Evolutionary conservation across 2,888 invertebrate species (phyloP), one percentile per base, ranked within the genome.

Genomic region (Drosophila silvestris): DNA sequence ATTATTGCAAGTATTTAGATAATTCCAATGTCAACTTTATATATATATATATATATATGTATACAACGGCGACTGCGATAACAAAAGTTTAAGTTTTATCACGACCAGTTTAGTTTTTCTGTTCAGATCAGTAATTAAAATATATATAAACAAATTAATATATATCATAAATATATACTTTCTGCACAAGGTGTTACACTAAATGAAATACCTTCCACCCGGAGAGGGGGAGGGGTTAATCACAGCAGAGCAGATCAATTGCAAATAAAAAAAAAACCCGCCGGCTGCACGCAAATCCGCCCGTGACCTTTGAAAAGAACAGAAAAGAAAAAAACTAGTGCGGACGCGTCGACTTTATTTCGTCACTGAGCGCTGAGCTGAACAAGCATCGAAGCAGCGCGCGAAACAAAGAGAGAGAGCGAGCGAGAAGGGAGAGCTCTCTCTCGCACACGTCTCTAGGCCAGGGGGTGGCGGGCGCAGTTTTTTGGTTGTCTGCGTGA

Each of bases 261-360:
- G 61, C 32, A 65, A 66, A 33, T 26, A 53, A 50, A 56, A 62
- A 62, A 70, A 9, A 50, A 56, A 53, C 30, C 50, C 37, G 6
- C 32, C 44, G 66, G 39, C 64, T 57, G 30, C 64, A 59, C 47
- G 58, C 44, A 35, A 39, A 30, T 28, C 61, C 37, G 61, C 44
- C 78, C 72, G 59, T 84, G 84, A 84, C 82, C 82, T 82, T 84
- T 81, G 51, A 16, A 22, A 26, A 19, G 26, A 54, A 26, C 56
- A 56, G 61, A 60, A 39, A 62, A 47, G 54, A 57, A 53, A 67
- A 68, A 69, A 62, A 12, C 19, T 19, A 26, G 26, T 60, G 66
- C 50, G 68, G 68, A 54, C 50, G 59, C 53, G 53, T 44, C 54
- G 59, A 51, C 54, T 61, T 62, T 70, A 81, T 82, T 82, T 84